These are phyloP conservation scores for Cosmorhoe ocellata DNA, from an alignment of 2,888 invertebrate genomes.

Conservation along the genomic window DNA sequence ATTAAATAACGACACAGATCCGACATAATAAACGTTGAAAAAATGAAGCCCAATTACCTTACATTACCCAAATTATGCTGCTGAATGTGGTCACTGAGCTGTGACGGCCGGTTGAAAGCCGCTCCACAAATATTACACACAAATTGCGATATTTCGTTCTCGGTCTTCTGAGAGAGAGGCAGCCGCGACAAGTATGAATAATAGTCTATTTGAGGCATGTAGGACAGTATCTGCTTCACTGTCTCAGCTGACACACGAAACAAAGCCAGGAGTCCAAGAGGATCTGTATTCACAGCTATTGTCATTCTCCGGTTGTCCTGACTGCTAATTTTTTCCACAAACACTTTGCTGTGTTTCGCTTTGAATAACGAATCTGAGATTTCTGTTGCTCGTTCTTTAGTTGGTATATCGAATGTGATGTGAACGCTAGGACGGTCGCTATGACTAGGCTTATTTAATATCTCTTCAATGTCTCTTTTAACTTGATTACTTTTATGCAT, in stretches of 20 bases:
- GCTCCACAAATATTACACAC: conserved; percentile 67
- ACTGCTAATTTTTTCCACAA: conserved; percentile 34
- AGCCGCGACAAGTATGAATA: conserved; percentile 47
- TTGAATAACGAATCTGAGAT: conserved; percentile 50
- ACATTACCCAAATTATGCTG: conserved; percentile 52
- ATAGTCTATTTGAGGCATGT: conserved; percentile 54
- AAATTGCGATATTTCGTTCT: conserved; percentile 38
- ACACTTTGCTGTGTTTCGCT: conserved; percentile 24
- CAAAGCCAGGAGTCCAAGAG: conserved; percentile 56
- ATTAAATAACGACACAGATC: conserved; percentile 15
- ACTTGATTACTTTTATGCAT: conserved; percentile 49
- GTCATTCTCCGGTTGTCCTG: conserved; percentile 39
- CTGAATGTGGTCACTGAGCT: conserved; percentile 61
- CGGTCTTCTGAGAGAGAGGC: conserved; percentile 34
- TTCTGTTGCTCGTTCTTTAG: conserved; percentile 58
- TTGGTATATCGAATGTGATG: conserved; percentile 55
- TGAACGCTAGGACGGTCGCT: conserved; percentile 40
- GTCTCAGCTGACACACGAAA: conserved; percentile 59
- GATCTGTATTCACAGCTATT: conserved; percentile 71
- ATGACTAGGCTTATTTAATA: conserved; percentile 37
- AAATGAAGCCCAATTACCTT: conserved; percentile 46
- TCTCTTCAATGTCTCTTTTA: conserved; percentile 50
- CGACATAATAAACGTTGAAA: not conserved
- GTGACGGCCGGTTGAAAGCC: conserved; percentile 52
- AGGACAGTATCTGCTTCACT: conserved; percentile 55